phyloP scores from a whole-genome alignment of 2,888 invertebrate species.

The Tridacna gigas region DNA sequence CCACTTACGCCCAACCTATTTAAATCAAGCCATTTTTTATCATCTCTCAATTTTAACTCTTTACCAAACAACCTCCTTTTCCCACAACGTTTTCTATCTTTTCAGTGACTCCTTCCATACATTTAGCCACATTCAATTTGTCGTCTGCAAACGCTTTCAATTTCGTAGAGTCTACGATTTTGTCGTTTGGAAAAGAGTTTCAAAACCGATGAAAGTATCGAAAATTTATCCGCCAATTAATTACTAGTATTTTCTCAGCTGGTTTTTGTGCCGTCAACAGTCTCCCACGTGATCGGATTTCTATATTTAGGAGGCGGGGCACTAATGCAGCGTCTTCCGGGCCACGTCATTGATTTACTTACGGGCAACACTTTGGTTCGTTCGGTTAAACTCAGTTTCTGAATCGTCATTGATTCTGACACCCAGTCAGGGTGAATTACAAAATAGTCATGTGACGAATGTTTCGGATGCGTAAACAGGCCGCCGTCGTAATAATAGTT shows the following conservation, averaged over 20 bases:
- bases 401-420: slow-evolving; percentile 80
- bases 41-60: too few species aligned
- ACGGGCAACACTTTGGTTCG: slow-evolving; percentile 52
- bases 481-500: slow-evolving; percentile 78
- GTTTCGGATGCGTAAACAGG: slow-evolving; percentile 74
- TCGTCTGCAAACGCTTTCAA: too few species aligned
- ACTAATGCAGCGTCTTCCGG: slow-evolving; percentile 77
- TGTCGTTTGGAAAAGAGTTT: too few species aligned
- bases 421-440: slow-evolving; percentile 84
- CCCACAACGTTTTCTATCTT: too few species aligned
- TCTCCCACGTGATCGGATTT: slow-evolving; percentile 82
- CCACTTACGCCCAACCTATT: too few species aligned
- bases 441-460: slow-evolving; percentile 77
- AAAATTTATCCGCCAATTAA: too few species aligned
- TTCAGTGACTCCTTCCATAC: too few species aligned
- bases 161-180: too few species aligned
- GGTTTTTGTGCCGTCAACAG: slow-evolving; percentile 13
- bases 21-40: too few species aligned
- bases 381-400: slow-evolving; percentile 74
- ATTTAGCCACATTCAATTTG: too few species aligned
- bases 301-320: slow-evolving; percentile 81
- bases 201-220: too few species aligned
- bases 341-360: slow-evolving; percentile 69
- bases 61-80: too few species aligned
- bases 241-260: neutral